A percentile compares a stretch with the other conserved stretches of the same genome.
These are phyloP conservation scores for Eumeta japonica DNA, from an alignment of 1,140 invertebrate species.

Conservation along the genomic window DNA sequence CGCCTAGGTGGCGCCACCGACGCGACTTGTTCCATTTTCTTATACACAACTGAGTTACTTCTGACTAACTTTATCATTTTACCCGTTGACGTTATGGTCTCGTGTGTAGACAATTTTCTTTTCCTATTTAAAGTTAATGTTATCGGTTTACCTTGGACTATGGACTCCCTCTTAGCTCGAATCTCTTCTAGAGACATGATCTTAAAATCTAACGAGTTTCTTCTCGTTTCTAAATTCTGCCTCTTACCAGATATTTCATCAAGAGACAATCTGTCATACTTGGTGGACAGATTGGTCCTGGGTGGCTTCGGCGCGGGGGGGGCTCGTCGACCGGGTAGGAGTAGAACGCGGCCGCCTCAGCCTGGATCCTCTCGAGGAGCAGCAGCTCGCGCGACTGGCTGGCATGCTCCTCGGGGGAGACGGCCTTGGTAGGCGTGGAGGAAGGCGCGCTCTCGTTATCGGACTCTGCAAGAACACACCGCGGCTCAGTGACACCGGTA, in stretches of 20 bases:
- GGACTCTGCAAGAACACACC: conserved; percentile 72
- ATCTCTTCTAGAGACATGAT: conserved; percentile 43
- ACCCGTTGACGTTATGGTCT: conserved; percentile 36
- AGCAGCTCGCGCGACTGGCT: conserved; percentile 68
- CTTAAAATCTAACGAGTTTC: conserved; percentile 39
- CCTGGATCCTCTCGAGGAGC: conserved; percentile 66
- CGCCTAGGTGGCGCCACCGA: conserved; percentile 12
- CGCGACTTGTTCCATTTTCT: conserved; percentile 34
- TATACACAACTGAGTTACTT: conserved; percentile 48
- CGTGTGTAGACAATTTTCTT: conserved; percentile 39
- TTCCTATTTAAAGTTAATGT: conserved; percentile 36
- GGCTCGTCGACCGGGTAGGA: conserved; percentile 54
- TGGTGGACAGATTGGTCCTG: conserved; percentile 26
- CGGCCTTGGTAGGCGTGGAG: conserved; percentile 58
- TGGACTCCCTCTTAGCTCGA: conserved; percentile 33
- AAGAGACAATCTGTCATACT: conserved; percentile 35
- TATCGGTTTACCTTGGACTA: conserved; percentile 30
- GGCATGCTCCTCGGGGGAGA: conserved; percentile 26
- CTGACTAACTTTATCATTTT: conserved; percentile 48
- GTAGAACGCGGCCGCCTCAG: conserved; percentile 67
- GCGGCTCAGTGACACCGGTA: conserved; percentile 28
- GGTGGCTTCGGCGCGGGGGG: conserved; percentile 16
- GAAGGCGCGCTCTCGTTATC: conserved; percentile 66
- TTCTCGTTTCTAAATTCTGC: conserved; percentile 12
- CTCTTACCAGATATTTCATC: conserved; percentile 35